phyloP scores from a whole-genome alignment of 2,888 invertebrate genomes.

The Eristalinus aeneus region DNA sequence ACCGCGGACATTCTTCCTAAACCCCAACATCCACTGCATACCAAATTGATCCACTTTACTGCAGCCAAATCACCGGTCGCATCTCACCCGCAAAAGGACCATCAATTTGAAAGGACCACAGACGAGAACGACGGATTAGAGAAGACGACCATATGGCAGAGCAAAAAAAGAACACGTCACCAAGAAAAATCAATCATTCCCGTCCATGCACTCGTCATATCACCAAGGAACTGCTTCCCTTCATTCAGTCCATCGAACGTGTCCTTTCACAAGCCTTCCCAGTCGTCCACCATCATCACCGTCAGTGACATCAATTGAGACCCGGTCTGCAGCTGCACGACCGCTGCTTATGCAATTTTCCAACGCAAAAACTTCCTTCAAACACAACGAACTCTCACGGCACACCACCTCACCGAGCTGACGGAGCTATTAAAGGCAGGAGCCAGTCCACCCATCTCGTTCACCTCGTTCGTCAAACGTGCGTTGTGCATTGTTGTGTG shows the following conservation, averaged over 20 bases:
- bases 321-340: neutral
- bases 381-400: neutral
- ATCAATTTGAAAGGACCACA: too few relatives aligned
- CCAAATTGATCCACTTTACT: conserved; percentile 33
- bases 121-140: neutral
- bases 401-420: neutral
- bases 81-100: neutral
- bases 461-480: conserved; percentile 51
- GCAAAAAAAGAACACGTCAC: neutral
- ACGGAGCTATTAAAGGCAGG: conserved; percentile 30
- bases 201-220: conserved; percentile 35
- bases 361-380: neutral
- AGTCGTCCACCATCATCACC: neutral
- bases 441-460: neutral
- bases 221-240: conserved; percentile 13
- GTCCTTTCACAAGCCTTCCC: conserved; percentile 42
- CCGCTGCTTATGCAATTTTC: conserved; percentile 40
- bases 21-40: conserved; percentile 9
- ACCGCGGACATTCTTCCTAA: neutral
- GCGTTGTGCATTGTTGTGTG: conserved; percentile 51
- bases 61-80: neutral
- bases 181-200: conserved; percentile 31
- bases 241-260: conserved; percentile 56
- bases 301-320: neutral
- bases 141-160: neutral